Conservation (phyloP, 35 echinoderm and acorn worm species). For the Apostichopus japonicus region DNA sequence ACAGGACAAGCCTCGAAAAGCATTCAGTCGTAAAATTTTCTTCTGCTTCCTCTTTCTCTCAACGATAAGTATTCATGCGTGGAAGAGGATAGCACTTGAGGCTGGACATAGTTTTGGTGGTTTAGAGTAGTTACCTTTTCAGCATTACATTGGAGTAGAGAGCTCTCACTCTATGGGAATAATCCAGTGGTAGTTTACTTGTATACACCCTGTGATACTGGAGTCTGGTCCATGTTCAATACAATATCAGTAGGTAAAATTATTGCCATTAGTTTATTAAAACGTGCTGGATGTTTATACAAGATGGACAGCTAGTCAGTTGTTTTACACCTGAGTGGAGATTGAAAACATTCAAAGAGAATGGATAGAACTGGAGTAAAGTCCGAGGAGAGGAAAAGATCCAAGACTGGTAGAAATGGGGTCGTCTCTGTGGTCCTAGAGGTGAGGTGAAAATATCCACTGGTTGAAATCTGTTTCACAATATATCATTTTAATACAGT, state of each 20-base stretch:
- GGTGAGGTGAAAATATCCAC: neutral
- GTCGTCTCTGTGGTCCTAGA: slow-evolving; percentile 1
- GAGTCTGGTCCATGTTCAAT: neutral
- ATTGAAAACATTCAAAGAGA: neutral
- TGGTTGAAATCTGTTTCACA: too few species aligned
- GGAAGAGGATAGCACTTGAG: neutral
- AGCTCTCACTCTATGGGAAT: neutral
- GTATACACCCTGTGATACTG: neutral
- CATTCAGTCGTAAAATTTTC: neutral
- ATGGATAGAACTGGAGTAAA: neutral
- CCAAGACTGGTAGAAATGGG: neutral
- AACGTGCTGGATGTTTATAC: too few species aligned
- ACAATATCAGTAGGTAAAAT: neutral
- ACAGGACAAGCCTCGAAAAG: neutral
- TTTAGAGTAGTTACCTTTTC: neutral
- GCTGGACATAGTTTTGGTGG: neutral
- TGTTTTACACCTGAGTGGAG: neutral
- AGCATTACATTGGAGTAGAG: neutral
- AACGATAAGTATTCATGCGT: slow-evolving; percentile 13
- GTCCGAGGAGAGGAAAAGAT: neutral
- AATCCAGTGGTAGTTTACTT: neutral
- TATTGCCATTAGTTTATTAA: too few species aligned
- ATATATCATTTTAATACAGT: too few species aligned
- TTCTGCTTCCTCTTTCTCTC: neutral
- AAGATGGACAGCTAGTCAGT: neutral